Conservation (phyloP, 2,888 invertebrate genomes). For the Volucella inflata region DNA sequence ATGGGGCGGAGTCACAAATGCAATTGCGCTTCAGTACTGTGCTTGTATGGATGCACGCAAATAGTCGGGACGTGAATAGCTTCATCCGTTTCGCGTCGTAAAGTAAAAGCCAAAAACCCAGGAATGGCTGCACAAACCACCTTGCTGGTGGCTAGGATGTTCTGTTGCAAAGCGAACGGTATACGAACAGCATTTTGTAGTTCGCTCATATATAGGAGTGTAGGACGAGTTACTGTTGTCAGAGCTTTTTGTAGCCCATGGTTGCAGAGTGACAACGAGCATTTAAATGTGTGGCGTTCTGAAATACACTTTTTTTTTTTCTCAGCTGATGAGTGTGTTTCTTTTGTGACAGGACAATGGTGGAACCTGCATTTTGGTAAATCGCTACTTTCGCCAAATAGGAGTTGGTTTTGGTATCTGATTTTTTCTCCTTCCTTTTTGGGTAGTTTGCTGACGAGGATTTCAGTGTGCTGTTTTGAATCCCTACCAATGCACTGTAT, state of each 20-base stretch:
- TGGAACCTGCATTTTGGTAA: constrained; percentile 49
- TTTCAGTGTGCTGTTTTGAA: no score
- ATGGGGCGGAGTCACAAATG: constrained; percentile 61
- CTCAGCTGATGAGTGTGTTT: not conserved
- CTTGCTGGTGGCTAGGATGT: constrained; percentile 34
- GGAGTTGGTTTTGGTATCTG: constrained; percentile 11
- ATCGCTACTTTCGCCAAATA: constrained; percentile 15
- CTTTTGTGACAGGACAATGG: constrained; percentile 29
- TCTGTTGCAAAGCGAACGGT: constrained; percentile 27
- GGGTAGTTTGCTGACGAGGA: not conserved
- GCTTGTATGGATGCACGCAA: constrained; percentile 21
- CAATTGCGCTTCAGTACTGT: constrained; percentile 33
- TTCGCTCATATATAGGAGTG: not conserved
- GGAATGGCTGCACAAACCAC: not conserved
- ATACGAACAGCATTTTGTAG: no score
- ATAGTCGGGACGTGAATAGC: constrained; percentile 56
- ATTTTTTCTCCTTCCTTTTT: constrained; percentile 5
- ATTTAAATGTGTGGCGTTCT: constrained; percentile 60
- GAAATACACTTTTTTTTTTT: constrained; percentile 5
- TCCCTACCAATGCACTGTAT: no score
- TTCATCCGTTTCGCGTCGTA: constrained; percentile 41
- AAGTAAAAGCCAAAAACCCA: constrained; percentile 17
- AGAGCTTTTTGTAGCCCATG: constrained; percentile 5
- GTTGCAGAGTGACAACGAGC: constrained; percentile 63
- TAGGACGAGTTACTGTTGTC: constrained; percentile 53